Evolutionary conservation across 2,888 invertebrate genomes (phyloP).

Genomic region (Drosophila setosimentum): DNA sequence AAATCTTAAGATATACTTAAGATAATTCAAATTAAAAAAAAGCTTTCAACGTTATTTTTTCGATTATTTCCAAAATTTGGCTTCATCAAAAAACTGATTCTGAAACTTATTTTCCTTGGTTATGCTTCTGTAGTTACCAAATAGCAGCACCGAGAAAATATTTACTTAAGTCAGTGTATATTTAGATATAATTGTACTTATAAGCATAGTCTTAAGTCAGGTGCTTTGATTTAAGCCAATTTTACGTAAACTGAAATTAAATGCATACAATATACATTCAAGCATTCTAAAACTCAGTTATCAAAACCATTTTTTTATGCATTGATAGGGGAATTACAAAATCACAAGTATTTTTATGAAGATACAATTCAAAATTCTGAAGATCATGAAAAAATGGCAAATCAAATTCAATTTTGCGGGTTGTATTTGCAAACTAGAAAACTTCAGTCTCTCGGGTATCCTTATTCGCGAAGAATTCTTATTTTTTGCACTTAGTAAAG

Average conservation of each 20-base stretch:
- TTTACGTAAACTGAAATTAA: constrained; percentile 63
- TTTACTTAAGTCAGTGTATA: constrained; percentile 44
- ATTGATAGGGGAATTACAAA: too few relatives aligned
- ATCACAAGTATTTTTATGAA: not conserved
- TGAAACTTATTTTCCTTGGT: constrained; percentile 18
- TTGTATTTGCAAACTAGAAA: not conserved
- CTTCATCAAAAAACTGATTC: not conserved
- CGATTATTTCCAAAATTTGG: not conserved
- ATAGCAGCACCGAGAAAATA: constrained; percentile 33
- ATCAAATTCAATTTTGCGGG: not conserved
- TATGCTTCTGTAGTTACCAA: constrained; percentile 29
- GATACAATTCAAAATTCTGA: not conserved
- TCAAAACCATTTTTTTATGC: not conserved
- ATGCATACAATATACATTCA: constrained; percentile 43
- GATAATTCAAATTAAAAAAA: not conserved
- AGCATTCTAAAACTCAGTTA: not conserved
- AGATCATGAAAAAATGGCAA: not conserved
- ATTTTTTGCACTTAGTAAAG: not conserved
- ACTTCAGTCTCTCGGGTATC: not conserved
- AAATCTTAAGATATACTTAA: not conserved
- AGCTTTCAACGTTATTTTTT: not conserved
- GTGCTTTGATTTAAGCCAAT: constrained; percentile 79
- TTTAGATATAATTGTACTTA: constrained; percentile 44
- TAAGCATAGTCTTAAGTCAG: constrained; percentile 65
- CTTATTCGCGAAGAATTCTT: not conserved